These are phyloP conservation scores for Onychostoma macrolepis DNA, from an alignment of 2,113 vertebrate genomes.

Conservation along the genomic window DNA sequence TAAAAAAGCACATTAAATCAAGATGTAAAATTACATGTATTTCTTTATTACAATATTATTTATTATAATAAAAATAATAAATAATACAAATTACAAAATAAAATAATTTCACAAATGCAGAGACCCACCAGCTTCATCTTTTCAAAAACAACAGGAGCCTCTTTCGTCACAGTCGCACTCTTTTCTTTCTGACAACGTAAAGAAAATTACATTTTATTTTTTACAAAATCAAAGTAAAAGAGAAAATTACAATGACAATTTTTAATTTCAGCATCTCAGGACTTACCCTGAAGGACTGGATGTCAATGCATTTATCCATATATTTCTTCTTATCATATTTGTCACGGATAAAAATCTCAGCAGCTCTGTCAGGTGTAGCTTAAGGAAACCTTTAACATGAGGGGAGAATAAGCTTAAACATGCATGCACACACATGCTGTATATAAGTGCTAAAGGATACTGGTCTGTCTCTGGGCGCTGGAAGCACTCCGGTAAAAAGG, in stretches of 20 bases:
- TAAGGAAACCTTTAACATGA: constrained; percentile 67
- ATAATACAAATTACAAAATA: not conserved
- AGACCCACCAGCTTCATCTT: constrained; percentile 93
- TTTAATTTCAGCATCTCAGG: not conserved
- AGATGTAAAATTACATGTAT: not conserved
- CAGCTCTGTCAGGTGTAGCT: constrained; percentile 77
- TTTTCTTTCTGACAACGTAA: constrained; percentile 85
- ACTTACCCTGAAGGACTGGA: constrained; percentile 87
- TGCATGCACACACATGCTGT: not conserved
- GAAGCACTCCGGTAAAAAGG: constrained; percentile 93
- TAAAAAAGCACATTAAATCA: not conserved
- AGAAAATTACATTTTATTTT: constrained; percentile 2
- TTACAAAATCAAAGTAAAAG: not conserved
- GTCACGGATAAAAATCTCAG: constrained; percentile 94
- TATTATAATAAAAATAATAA: not conserved
- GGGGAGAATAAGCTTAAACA: not conserved
- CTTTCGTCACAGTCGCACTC: constrained; percentile 83
- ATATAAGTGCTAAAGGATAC: constrained; percentile 74
- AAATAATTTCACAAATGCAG: not conserved
- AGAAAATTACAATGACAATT: not conserved
- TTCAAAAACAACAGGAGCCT: constrained; percentile 91
- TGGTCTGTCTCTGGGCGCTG: constrained; percentile 93
- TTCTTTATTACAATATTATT: not conserved
- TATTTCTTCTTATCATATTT: constrained; percentile 99
- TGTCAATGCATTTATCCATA: constrained; percentile 93